Percentiles rank a stretch among this genome's conserved stretches.
phyloP scores from a whole-genome alignment of 2,888 invertebrate genomes.

The Parnassius orleans region DNA sequence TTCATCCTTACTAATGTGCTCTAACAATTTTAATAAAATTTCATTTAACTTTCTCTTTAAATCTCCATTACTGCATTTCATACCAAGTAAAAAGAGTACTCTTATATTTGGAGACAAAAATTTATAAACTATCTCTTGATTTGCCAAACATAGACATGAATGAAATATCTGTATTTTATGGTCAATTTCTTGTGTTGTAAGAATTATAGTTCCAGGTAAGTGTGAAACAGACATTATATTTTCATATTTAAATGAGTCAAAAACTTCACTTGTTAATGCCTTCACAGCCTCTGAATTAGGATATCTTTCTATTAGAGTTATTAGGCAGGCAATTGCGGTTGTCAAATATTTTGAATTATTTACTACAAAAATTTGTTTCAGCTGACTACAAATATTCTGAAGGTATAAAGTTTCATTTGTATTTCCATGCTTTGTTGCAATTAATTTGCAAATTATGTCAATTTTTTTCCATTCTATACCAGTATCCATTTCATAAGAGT shows the following conservation, averaged over 20 bases:
- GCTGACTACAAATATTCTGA: slow-evolving; percentile 74
- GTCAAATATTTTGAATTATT: slow-evolving; percentile 66
- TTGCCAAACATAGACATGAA: slow-evolving; percentile 51
- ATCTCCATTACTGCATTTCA: slow-evolving; percentile 53
- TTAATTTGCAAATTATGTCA: slow-evolving; percentile 84
- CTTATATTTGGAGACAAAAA: slow-evolving; percentile 62
- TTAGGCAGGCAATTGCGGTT: slow-evolving; percentile 80
- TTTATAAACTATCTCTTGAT: slow-evolving; percentile 53
- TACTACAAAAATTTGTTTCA: slow-evolving; percentile 67
- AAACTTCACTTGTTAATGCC: slow-evolving; percentile 46
- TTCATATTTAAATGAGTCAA: slow-evolving; percentile 51
- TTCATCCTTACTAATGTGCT: slow-evolving; percentile 43
- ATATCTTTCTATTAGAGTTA: slow-evolving; percentile 75
- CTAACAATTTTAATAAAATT: slow-evolving; percentile 57
- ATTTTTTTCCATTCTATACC: slow-evolving; percentile 85
- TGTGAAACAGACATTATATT: slow-evolving; percentile 38
- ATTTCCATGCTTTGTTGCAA: slow-evolving; percentile 77
- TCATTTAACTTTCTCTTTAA: slow-evolving; percentile 58
- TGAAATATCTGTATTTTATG: slow-evolving; percentile 59
- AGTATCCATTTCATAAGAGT: slow-evolving; percentile 74
- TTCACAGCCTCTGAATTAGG: slow-evolving; percentile 57
- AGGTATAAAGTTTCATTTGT: slow-evolving; percentile 72
- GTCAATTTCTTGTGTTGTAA: slow-evolving; percentile 61
- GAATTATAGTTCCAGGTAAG: slow-evolving; percentile 60
- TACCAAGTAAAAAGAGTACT: slow-evolving; percentile 65